These are phyloP conservation scores for Cromileptes altivelis DNA, from an alignment of 2,113 vertebrate genomes.

Conservation along the genomic window DNA sequence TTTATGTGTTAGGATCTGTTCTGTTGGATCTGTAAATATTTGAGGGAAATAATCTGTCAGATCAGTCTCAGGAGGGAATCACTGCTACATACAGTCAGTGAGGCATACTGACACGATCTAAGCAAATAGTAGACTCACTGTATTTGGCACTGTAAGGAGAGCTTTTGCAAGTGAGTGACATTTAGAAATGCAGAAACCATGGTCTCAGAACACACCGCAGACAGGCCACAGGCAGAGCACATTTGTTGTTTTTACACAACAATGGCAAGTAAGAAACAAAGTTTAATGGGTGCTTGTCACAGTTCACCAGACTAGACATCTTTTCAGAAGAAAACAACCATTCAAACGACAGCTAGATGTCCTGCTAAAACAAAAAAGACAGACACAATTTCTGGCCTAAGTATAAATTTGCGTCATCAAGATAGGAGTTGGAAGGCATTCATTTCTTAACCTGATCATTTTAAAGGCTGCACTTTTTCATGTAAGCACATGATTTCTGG, in stretches of 20 bases:
- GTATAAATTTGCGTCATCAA: background rate
- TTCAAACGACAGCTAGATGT: background rate
- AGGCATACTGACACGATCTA: background rate
- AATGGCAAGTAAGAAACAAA: background rate
- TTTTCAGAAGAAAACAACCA: background rate
- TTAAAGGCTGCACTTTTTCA: background rate
- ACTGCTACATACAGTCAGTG: background rate
- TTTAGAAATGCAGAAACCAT: conserved; percentile 24
- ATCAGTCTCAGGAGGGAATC: background rate
- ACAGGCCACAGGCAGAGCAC: background rate
- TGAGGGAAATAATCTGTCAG: background rate
- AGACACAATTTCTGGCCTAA: background rate
- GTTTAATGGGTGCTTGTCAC: background rate
- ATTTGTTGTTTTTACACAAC: background rate
- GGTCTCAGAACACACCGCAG: background rate
- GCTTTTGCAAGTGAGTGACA: background rate
- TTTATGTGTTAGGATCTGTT: background rate
- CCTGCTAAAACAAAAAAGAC: background rate
- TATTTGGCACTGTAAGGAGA: background rate
- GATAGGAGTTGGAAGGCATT: background rate
- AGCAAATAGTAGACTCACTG: background rate
- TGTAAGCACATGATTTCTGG: background rate
- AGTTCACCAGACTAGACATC: background rate
- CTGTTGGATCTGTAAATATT: background rate
- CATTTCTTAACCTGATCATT: background rate